phyloP scores from a whole-genome alignment of 1,140 invertebrate genomes.

The Microplitis demolitor region DNA sequence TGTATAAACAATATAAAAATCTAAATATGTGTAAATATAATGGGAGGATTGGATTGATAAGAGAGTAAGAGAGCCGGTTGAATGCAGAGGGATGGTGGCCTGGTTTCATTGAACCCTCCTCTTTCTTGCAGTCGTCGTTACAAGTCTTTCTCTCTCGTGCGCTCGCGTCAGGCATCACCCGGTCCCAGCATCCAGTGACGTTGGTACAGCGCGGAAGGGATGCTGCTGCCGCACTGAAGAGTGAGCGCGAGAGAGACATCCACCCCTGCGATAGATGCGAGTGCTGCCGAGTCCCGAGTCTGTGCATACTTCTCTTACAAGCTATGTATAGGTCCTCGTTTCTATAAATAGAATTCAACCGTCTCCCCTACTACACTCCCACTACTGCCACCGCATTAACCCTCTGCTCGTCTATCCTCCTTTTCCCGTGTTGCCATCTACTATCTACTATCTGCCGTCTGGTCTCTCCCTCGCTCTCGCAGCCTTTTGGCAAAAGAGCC shows the following conservation, averaged over 20 bases:
- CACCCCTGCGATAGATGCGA: neutral
- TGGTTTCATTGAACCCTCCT: conserved; percentile 56
- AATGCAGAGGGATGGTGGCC: conserved; percentile 41
- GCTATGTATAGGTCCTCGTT: conserved; percentile 55
- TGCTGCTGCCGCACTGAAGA: neutral
- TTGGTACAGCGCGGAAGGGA: neutral
- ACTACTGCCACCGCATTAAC: neutral
- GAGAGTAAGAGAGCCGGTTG: neutral
- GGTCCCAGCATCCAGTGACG: too few species aligned
- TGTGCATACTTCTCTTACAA: conserved; percentile 51
- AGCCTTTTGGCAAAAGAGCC: neutral
- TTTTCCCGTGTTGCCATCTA: neutral
- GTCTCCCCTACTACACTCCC: conserved; percentile 1
- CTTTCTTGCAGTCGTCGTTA: conserved; percentile 18
- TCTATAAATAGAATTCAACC: conserved; percentile 56
- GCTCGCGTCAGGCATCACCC: neutral
- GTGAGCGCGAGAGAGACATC: neutral
- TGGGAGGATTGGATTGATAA: neutral
- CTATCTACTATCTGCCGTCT: neutral
- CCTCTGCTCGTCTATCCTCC: neutral
- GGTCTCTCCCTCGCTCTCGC: neutral
- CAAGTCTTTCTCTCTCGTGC: neutral
- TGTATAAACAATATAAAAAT: too few species aligned
- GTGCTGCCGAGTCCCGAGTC: conserved; percentile 17
- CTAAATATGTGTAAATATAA: too few species aligned